A percentile compares a stretch with the other conserved stretches of the same genome.
Conservation (phyloP, 2,113 vertebrate genomes). For the Sorex araneus region DNA sequence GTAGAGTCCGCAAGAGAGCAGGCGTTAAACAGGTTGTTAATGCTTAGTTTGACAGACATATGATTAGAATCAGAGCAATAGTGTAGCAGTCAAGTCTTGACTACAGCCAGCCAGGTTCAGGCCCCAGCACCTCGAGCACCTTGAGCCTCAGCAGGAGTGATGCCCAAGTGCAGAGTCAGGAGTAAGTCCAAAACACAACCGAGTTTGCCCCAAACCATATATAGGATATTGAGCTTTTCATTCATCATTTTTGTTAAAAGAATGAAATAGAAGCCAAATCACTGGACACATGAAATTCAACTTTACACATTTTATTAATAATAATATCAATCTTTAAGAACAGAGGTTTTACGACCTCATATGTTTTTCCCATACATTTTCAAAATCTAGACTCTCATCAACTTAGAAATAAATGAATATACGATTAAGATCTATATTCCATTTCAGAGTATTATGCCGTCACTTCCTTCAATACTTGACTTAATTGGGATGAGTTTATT, state of each 20-base stretch:
- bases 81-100: too few species aligned
- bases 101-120: too few species aligned
- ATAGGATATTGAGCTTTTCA: not conserved
- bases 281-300: not conserved
- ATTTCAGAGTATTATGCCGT: not conserved
- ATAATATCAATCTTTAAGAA: not conserved
- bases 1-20: not conserved
- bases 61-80: not conserved
- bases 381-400: not conserved
- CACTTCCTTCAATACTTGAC: not conserved
- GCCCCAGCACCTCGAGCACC: too few species aligned
- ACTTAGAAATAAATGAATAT: not conserved
- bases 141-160: too few species aligned
- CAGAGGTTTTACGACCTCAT: not conserved
- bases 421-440: slow-evolving; percentile 17
- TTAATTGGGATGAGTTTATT: not conserved
- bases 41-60: not conserved
- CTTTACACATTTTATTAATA: not conserved
- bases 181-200: too few species aligned
- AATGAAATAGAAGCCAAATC: not conserved
- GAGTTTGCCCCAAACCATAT: not conserved
- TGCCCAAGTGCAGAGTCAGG: too few species aligned
- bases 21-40: not conserved
- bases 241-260: not conserved
- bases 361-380: slow-evolving; percentile 29